Base-by-base conservation (phyloP, 2,888 invertebrate genomes). In the Ptilodon capucinus region DNA sequence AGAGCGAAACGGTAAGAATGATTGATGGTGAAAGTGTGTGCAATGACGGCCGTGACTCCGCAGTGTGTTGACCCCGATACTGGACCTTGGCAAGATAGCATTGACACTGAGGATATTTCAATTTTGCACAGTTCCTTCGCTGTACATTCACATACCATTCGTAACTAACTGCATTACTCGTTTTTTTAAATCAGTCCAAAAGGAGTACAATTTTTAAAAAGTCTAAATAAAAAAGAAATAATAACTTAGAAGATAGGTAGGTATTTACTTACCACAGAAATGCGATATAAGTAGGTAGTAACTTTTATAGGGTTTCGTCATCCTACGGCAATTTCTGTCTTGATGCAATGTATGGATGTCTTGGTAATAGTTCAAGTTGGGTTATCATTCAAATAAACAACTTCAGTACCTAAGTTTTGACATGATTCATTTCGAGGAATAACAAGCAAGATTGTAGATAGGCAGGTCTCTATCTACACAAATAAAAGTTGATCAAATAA, bases 11-110 rank as follows among this genome's bases (percentile, higher is more conserved):
- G 79, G 81, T 77, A 68, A 77, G 65, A 53, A 41, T 46, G 14
- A 39, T 14, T 34, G 40, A n/a, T 46, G 56, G 79, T 79, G 77
- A 79, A 78, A 81, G 80, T 79, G 56, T 49, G 40, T 57, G 50
- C 34, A 42, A 42, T 42, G 42, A 57, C 47, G 44, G 43, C 36
- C 40, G 43, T 40, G 41, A 46, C 19, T 23, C 13, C 11, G 28
- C 5, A 41, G 68, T 51, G 43, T 68, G 54, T 61, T 63, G 70
- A 71, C 71, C 71, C 63, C 57, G 57, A 60, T 68, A 45, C 23
- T 39, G 51, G 44, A 36, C 56, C 54, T 60, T 58, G 46, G 46
- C n/a, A 25, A 48, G 46, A 47, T 53, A 56, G 50, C 62, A 61
- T 52, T 64, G 63, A 64, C 63, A 63, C 36, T 64, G 58, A 56